Evolutionary conservation across 2,888 invertebrate species (phyloP), one percentile per base, ranked within the genome.

Genomic region (Caenorhabditis drosophilae): DNA sequence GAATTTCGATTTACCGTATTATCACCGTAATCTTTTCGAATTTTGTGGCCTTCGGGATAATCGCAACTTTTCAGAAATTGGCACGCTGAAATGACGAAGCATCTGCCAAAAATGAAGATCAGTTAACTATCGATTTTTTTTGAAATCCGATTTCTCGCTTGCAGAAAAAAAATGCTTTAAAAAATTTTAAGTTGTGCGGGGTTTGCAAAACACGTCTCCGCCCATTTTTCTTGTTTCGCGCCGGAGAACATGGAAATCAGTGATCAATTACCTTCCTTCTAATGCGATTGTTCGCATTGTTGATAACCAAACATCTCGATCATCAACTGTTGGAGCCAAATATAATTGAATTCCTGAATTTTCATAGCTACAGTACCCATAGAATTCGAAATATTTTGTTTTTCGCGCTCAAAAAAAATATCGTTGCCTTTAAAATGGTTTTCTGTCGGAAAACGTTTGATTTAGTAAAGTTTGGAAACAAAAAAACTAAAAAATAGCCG

Each of bases 281-380:
- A 80, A 44, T 4, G 80, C 80, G 20, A 80, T 80, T 0, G 75
- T 77, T 23, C 70, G 52, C 80, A 80, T 80, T 2, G 78, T 80
- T 1, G 79, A 59, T 12, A 79, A 58, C 80, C 80, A 80, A 4
- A 72, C 73, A 35, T 80, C 80, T 18, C 80, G 53, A 48, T 79
- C 78, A 46, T 80, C 80, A 0, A 80, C 80, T 4, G 80, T 80
- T 9, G 80, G 80, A 1, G 80, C 80, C 42, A 80, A 52, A 49
- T 80, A 80, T 20, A 80, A 54, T 57, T 80, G 75, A 38, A 80
- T 55, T 20, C 72, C n/a, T n/a, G 77, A 76, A n/a, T n/a, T n/a
- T n/a, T n/a, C n/a, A n/a, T n/a, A n/a, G n/a, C n/a, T n/a, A n/a
- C n/a, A n/a, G n/a, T n/a, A n/a, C n/a, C n/a, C n/a, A n/a, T n/a